Conservation (phyloP, 2,113 vertebrate species). For the Sula dactylatra region DNA sequence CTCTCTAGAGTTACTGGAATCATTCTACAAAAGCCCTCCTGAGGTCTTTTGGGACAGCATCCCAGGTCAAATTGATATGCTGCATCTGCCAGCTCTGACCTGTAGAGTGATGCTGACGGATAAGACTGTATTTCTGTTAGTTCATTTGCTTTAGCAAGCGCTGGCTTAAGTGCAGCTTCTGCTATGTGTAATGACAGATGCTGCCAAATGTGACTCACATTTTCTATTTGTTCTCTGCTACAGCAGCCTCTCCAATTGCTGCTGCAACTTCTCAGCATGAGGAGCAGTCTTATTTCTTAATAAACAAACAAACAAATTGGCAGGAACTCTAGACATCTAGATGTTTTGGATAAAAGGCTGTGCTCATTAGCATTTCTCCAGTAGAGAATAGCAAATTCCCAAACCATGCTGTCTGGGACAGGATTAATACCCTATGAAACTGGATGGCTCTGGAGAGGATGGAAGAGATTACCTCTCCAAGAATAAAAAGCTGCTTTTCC, state of each 20-base stretch:
- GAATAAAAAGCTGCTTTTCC: neutral
- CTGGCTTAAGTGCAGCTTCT: neutral
- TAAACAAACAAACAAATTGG: slow-evolving; percentile 44
- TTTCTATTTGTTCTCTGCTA: neutral
- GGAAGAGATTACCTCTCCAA: neutral
- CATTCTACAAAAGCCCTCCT: neutral
- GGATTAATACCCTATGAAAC: neutral
- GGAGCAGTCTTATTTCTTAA: slow-evolving; percentile 36
- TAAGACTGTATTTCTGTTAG: neutral
- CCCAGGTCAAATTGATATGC: neutral
- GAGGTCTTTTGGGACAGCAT: slow-evolving; percentile 1
- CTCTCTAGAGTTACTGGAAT: neutral
- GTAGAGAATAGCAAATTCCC: neutral
- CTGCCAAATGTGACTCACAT: slow-evolving; percentile 28
- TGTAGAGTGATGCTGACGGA: neutral
- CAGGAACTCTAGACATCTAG: neutral
- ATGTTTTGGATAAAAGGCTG: neutral
- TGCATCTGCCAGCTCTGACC: neutral
- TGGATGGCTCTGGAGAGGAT: neutral
- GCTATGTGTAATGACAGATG: neutral
- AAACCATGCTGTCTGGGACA: neutral
- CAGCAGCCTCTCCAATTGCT: slow-evolving; percentile 19
- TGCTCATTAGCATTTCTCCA: neutral
- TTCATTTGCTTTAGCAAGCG: slow-evolving; percentile 9
- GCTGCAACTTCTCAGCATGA: slow-evolving; percentile 8